A percentile compares a stretch with the other conserved stretches of the same genome.
Conservation (phyloP, 1,140 invertebrate species). For the Episyrphus balteatus region DNA sequence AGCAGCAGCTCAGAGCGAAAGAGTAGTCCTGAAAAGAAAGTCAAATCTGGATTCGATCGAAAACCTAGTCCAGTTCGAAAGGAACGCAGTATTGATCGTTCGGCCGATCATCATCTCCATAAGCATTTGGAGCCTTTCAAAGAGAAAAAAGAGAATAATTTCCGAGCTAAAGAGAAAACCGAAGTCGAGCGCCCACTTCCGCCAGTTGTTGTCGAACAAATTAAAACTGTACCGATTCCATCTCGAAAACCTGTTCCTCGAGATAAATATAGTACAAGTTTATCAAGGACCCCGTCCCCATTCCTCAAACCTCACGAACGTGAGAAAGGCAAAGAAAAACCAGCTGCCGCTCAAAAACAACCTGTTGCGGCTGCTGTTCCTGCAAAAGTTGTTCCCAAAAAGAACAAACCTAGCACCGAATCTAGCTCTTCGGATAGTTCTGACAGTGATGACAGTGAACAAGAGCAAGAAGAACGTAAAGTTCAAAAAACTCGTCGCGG, state of each 20-base stretch:
- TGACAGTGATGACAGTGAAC: constrained; percentile 14
- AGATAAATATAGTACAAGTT: constrained; percentile 42
- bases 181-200: constrained; percentile 5
- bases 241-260: neutral
- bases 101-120: constrained; percentile 9
- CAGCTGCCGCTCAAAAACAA: neutral
- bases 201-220: constrained; percentile 6
- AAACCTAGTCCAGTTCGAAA: constrained; percentile 28
- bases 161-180: constrained; percentile 17
- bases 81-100: too few relatives aligned
- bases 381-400: neutral
- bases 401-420: neutral
- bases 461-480: constrained; percentile 1
- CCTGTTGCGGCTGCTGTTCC: neutral
- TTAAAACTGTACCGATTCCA: neutral
- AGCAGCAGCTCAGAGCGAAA: constrained; percentile 7
- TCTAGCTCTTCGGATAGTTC: constrained; percentile 24
- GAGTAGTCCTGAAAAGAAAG: constrained; percentile 7
- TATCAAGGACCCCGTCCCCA: constrained; percentile 67
- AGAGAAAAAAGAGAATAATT: constrained; percentile 35
- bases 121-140: constrained; percentile 30
- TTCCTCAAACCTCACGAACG: constrained; percentile 64
- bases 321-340: neutral
- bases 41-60: constrained; percentile 10
- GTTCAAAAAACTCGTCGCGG: constrained; percentile 30